Percentiles rank a stretch among this genome's conserved stretches.
Conservation (phyloP, 2,888 invertebrate genomes). For the Ormyrus labotus region DNA sequence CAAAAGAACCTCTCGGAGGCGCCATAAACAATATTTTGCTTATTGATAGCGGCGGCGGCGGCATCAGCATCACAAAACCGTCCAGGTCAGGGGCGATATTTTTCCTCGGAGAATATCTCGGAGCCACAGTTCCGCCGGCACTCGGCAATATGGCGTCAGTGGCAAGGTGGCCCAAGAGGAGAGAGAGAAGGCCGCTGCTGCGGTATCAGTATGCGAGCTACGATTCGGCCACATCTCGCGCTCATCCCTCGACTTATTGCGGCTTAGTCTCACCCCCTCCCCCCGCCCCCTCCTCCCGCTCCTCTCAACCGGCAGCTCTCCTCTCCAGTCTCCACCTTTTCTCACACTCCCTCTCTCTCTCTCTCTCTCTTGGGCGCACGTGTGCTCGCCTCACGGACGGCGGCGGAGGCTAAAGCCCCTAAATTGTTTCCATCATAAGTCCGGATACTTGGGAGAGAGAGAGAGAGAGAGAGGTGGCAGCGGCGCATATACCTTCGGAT, state of each 20-base stretch:
- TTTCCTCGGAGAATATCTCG: too few species aligned
- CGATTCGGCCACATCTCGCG: conserved; percentile 75
- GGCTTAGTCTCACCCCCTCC: conserved; percentile 70
- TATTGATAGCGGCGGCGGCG: too few species aligned
- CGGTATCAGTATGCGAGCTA: conserved; percentile 75
- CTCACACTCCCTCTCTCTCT: conserved; percentile 48
- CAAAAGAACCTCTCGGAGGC: too few species aligned
- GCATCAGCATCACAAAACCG: too few species aligned
- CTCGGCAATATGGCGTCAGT: conserved; percentile 33
- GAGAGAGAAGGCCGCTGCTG: conserved; percentile 32
- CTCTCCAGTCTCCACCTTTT: background rate
- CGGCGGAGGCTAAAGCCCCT: conserved; percentile 69
- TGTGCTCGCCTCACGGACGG: conserved; percentile 62
- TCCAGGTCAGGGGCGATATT: too few species aligned
- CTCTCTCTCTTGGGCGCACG: conserved; percentile 50
- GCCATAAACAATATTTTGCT: too few species aligned
- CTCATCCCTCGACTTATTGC: conserved; percentile 76
- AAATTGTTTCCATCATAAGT: conserved; percentile 76
- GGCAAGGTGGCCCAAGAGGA: conserved; percentile 18
- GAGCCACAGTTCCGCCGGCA: too few species aligned
- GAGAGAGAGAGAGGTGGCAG: conserved; percentile 16
- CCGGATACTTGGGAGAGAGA: conserved; percentile 70
- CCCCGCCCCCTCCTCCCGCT: conserved; percentile 54
- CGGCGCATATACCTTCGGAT: background rate
- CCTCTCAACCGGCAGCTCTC: conserved; percentile 12